Evolutionary conservation across 2,797 vertebrate genomes (phyloP).

Genomic region (Spheniscus humboldti): DNA sequence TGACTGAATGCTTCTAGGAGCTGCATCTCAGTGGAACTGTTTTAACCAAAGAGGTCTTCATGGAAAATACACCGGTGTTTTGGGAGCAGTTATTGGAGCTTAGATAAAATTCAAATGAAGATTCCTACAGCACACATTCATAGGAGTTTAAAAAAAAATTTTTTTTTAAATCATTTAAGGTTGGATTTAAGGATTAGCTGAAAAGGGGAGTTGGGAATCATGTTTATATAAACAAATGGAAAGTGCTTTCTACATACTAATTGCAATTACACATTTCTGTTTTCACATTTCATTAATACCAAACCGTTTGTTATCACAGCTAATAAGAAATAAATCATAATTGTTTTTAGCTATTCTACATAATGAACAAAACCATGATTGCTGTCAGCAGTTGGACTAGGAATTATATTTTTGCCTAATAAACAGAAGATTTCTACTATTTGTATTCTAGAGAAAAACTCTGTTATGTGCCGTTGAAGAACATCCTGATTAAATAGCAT

Average conservation of each 20-base stretch:
- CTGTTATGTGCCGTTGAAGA: neutral
- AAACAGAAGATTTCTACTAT: neutral
- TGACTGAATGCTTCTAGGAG: neutral
- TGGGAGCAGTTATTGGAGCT: neutral
- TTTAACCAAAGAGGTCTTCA: neutral
- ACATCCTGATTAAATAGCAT: neutral
- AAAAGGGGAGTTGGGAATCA: neutral
- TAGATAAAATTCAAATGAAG: neutral
- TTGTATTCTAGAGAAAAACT: neutral
- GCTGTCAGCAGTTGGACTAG: neutral
- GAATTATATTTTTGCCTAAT: neutral
- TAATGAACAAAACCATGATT: conserved; percentile 25
- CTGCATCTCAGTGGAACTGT: neutral
- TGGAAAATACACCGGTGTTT: neutral
- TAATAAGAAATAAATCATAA: conserved; percentile 41
- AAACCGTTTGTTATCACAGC: neutral
- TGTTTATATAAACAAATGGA: neutral
- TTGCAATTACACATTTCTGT: neutral
- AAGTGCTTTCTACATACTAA: neutral
- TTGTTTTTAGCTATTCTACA: conserved; percentile 6
- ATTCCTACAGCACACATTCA: neutral
- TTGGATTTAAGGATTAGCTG: neutral
- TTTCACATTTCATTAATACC: conserved; percentile 16
- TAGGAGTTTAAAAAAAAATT: neutral
- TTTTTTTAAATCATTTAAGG: neutral